These are phyloP conservation scores for Xenopus borealis DNA, from an alignment of 2,113 vertebrate genomes.

Conservation along the genomic window DNA sequence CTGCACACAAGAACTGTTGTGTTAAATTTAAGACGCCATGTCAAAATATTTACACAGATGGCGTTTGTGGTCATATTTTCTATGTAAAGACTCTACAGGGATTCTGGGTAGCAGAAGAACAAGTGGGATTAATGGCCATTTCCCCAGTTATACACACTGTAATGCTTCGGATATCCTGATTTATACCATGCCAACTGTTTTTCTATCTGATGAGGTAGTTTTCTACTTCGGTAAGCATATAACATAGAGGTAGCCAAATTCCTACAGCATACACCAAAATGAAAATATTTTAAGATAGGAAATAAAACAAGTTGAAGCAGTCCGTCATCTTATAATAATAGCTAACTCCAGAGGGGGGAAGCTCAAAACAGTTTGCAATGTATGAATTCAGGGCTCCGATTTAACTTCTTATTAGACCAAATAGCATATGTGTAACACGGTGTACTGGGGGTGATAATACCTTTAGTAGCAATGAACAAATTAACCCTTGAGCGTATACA, in stretches of 20 bases:
- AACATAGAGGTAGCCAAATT: constrained; percentile 69
- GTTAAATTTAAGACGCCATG: constrained; percentile 64
- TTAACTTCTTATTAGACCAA: constrained; percentile 10
- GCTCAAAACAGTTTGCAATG: constrained; percentile 55
- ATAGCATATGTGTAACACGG: too few relatives aligned
- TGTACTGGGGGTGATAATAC: too few relatives aligned
- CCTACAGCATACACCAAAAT: constrained; percentile 65
- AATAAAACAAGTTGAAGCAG: constrained; percentile 69
- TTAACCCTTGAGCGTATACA: too few relatives aligned
- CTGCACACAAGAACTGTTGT: constrained; percentile 53
- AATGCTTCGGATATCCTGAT: constrained; percentile 69
- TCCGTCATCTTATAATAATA: constrained; percentile 61
- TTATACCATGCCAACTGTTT: constrained; percentile 74
- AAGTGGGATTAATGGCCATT: constrained; percentile 59
- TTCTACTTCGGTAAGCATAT: constrained; percentile 74
- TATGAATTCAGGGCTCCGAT: constrained; percentile 34
- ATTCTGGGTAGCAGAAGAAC: constrained; percentile 56
- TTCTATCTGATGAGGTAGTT: constrained; percentile 77
- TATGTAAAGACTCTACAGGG: constrained; percentile 65
- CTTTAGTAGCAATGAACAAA: too few relatives aligned
- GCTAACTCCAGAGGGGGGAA: constrained; percentile 60
- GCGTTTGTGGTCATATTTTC: constrained; percentile 53
- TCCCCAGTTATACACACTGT: constrained; percentile 69
- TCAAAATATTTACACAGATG: constrained; percentile 74
- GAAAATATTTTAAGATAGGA: constrained; percentile 76